Percentiles rank a stretch among this genome's conserved stretches.
These are phyloP conservation scores for Calcarius lapponicus DNA, from an alignment of 2,797 vertebrate species.

Conservation along the genomic window DNA sequence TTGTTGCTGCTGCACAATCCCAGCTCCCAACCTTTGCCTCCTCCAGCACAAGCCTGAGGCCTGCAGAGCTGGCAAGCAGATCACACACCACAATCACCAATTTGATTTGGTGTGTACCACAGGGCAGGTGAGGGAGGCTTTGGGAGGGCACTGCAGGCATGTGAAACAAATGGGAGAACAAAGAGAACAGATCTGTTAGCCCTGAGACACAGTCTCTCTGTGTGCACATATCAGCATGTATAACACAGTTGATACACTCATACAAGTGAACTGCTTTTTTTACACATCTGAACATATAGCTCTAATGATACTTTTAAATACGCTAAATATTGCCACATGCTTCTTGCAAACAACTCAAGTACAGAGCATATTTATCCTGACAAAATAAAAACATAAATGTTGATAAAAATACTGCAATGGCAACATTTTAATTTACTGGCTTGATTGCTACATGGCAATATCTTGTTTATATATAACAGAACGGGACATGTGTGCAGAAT, in stretches of 20 bases:
- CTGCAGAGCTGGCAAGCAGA: neutral
- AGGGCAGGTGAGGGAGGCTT: neutral
- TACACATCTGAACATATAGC: neutral
- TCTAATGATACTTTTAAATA: neutral
- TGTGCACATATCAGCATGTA: fast-evolving
- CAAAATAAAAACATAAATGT: neutral
- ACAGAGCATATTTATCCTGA: neutral
- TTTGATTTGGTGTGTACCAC: neutral
- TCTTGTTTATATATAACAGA: neutral
- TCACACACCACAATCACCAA: neutral
- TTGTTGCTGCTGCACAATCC: neutral
- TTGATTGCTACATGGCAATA: neutral
- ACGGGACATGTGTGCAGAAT: neutral
- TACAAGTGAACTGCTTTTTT: neutral
- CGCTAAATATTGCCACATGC: neutral
- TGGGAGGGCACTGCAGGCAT: neutral
- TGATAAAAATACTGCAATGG: neutral
- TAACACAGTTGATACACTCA: neutral
- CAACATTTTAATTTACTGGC: neutral
- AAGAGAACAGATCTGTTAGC: neutral
- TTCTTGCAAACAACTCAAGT: neutral
- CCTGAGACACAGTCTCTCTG: neutral
- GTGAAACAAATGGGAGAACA: neutral
- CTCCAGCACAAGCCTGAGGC: neutral
- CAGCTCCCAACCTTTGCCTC: neutral